Evolutionary conservation across 2,888 invertebrate genomes (phyloP), one percentile per base, ranked within the genome.

Genomic region (Amiota minor): DNA sequence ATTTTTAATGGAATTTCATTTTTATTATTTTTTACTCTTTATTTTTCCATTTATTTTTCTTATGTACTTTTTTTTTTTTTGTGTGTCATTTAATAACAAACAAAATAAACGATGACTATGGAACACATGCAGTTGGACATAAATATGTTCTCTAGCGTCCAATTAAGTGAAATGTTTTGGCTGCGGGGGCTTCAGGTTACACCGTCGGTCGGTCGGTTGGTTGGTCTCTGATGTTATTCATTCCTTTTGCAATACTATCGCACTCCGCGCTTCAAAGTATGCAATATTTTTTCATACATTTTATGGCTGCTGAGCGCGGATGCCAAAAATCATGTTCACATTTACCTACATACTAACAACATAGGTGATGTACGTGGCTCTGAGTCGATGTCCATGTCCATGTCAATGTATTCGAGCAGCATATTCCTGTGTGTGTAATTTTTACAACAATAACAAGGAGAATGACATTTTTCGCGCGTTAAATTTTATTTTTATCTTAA

Each of bases 301-400:
- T 35, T 35, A 35, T 35, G 35, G 35, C 35, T 80, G 77, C 77
- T 78, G 83, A 85, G 84, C 14, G 61, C 70, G 68, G 55, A 45
- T 68, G 47, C 84, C 84, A 85, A 85, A 86, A 83, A 86, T 84
- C 86, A 84, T 86, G 85, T 86, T 83, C 86, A 78, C 82, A 85
- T 83, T 85, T 85, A 86, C 80, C 81, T 84, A 84, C 83, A 86
- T 83, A 69, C 56, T 62, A 61, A 64, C 64, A 70, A 12, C 69
- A 62, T 10, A 45, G 46, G 55, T 18, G 12, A 49, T 59, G 62
- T 65, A 71, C 73, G 71, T 71, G 75, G 67, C 45, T 47, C 46
- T 35, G 73, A 49, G 35, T 56, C 3, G 1, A 18, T 56, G 55
- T 56, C 10, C 18, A 18, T 56, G 56, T 16, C 16, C 35, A 35